Conservation (phyloP, 1,140 invertebrate genomes). For the Cardiocondyla obscurior region DNA sequence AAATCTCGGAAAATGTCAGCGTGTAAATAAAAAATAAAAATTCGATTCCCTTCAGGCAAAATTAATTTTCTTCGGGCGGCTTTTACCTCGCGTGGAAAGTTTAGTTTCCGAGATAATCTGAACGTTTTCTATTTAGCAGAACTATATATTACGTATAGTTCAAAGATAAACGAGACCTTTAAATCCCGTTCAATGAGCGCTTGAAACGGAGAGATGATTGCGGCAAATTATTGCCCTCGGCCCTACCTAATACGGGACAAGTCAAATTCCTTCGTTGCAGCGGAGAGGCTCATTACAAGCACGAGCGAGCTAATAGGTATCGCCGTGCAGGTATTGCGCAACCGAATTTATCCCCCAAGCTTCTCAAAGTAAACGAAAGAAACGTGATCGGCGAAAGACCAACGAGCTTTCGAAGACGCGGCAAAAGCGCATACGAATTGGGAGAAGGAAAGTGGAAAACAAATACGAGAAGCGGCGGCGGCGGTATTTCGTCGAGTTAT, state of each 20-base stretch:
- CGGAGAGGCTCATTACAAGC: background rate
- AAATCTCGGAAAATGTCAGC: background rate
- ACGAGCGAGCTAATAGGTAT: background rate
- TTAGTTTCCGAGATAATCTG: background rate
- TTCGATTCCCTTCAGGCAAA: background rate
- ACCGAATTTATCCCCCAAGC: background rate
- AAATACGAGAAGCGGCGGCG: background rate
- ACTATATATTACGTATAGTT: background rate
- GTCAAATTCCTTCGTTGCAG: constrained; percentile 11
- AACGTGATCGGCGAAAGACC: background rate
- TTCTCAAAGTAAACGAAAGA: background rate
- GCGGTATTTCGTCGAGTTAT: background rate
- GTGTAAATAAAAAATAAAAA: background rate
- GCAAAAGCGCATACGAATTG: background rate
- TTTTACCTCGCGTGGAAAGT: too few relatives aligned
- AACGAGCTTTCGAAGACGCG: background rate
- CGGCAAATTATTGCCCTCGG: background rate
- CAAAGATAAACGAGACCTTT: constrained; percentile 16
- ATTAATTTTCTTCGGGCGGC: background rate
- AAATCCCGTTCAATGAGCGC: background rate
- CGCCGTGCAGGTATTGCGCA: background rate
- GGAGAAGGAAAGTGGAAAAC: background rate
- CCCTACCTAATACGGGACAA: background rate
- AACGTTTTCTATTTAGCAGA: background rate
- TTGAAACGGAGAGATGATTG: constrained; percentile 18